These are phyloP conservation scores for Diplogasteroides magnus DNA, from an alignment of 1,140 invertebrate species.

Conservation along the genomic window DNA sequence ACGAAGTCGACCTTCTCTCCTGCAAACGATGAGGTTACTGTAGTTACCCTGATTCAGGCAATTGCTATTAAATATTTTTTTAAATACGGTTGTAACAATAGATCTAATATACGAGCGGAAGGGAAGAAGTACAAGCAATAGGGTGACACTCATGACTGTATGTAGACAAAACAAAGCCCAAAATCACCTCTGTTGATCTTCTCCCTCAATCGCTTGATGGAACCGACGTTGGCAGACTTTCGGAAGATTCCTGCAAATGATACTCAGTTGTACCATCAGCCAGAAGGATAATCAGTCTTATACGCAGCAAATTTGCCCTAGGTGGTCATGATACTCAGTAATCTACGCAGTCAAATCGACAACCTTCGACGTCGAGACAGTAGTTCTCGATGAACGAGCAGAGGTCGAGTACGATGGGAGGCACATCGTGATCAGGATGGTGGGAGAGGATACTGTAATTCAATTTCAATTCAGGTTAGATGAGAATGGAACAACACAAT, in stretches of 20 bases:
- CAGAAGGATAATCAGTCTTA: no score
- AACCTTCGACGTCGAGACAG: slow-evolving; percentile 58
- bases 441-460: slow-evolving; percentile 58
- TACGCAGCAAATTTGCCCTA: no score
- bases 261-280: background rate
- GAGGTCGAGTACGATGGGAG: slow-evolving; percentile 58
- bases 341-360: background rate
- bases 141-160: slow-evolving; percentile 3
- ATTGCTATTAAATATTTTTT: no score
- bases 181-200: slow-evolving; percentile 58
- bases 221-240: slow-evolving; percentile 57
- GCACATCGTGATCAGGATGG: slow-evolving; percentile 58
- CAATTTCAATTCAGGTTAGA: slow-evolving; percentile 28
- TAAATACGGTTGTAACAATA: no score
- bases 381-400: slow-evolving; percentile 57
- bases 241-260: slow-evolving; percentile 56
- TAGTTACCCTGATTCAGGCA: no score
- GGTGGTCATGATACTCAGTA: no score
- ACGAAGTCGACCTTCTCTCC: slow-evolving; percentile 51
- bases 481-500: slow-evolving; percentile 10
- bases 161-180: background rate
- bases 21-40: slow-evolving; percentile 31
- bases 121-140: background rate
- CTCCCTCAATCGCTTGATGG: slow-evolving; percentile 58
- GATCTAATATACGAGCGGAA: no score